Conservation (phyloP, 1,140 invertebrate genomes). For the Saxidomus purpurata region DNA sequence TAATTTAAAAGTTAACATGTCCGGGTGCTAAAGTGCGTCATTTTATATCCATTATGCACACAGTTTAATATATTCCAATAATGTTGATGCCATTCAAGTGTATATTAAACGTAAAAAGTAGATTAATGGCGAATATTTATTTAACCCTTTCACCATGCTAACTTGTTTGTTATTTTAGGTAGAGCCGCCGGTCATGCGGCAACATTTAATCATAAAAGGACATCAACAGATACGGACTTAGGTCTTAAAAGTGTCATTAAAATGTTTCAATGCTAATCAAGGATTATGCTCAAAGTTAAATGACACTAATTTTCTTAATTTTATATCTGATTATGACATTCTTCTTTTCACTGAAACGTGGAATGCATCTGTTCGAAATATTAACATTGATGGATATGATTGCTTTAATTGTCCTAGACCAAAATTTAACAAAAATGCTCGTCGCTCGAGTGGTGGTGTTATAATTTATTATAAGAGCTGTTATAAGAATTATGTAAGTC, state of each 20-base stretch:
- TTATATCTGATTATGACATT: slow-evolving; percentile 42
- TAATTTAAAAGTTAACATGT: no score
- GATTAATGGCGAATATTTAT: slow-evolving; percentile 14
- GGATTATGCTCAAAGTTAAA: slow-evolving; percentile 19
- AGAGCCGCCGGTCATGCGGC: neutral
- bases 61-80: neutral
- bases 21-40: neutral
- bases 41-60: neutral
- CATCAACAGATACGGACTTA: neutral
- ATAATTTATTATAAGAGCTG: slow-evolving; percentile 43
- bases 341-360: slow-evolving; percentile 49
- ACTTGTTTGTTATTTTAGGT: neutral
- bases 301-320: slow-evolving; percentile 42
- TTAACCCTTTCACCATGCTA: neutral
- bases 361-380: no score
- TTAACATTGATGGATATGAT: no score
- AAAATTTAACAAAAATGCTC: no score
- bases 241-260: neutral
- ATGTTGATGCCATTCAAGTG: neutral
- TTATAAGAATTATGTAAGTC: neutral
- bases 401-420: no score
- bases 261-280: no score
- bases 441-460: slow-evolving; percentile 22
- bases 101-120: neutral
- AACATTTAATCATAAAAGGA: neutral